These are phyloP conservation scores for Aporrectodea caliginosa DNA, from an alignment of 1,140 invertebrate species.

Conservation along the genomic window DNA sequence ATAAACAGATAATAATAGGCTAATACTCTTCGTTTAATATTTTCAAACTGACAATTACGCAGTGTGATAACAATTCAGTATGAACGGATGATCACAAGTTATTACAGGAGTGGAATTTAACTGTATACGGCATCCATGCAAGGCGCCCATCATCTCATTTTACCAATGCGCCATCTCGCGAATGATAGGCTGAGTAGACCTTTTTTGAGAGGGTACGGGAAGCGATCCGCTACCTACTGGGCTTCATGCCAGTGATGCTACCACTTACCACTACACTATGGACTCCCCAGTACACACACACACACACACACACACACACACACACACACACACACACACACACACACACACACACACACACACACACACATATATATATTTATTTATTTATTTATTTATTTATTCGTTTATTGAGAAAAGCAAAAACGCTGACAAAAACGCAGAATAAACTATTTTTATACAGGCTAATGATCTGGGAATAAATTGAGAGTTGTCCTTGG, in stretches of 20 bases:
- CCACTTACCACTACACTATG: no score
- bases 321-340: not conserved
- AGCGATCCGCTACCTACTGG: not conserved
- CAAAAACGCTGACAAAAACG: not conserved
- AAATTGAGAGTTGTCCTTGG: not conserved
- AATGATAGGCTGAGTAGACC: not conserved
- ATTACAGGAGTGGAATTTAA: no score
- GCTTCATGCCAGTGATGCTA: no score
- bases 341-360: conserved; percentile 1
- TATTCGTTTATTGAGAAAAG: not conserved
- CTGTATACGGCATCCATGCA: no score
- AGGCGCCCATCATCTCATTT: no score
- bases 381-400: not conserved
- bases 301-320: not conserved
- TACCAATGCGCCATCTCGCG: no score
- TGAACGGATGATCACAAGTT: no score
- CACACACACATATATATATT: not conserved
- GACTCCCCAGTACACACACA: not conserved
- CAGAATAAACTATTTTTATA: not conserved
- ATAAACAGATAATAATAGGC: no score
- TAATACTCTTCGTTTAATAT: no score
- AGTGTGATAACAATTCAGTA: no score
- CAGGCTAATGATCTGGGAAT: not conserved
- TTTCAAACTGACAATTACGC: no score
- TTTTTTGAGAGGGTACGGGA: not conserved